phyloP scores from a whole-genome alignment of 2,113 vertebrate species.

The Ahaetulla prasina region DNA sequence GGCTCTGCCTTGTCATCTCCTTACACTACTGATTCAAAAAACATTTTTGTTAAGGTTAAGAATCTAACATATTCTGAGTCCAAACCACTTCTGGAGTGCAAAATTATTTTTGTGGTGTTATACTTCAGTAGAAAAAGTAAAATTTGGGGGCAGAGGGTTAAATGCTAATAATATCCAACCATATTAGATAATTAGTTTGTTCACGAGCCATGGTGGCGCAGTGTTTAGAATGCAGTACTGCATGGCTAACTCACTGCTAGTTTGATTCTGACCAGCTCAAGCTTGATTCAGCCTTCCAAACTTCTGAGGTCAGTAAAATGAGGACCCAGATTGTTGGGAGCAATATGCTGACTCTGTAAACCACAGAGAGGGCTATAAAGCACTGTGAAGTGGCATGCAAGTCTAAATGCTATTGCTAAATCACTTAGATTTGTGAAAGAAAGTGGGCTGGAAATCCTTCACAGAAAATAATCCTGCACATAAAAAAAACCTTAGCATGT shows the following conservation, averaged over 20 bases:
- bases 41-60: neutral
- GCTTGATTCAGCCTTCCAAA: no score
- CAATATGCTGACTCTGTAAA: no score
- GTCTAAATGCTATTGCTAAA: neutral
- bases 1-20: neutral
- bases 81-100: neutral
- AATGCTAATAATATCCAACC: neutral
- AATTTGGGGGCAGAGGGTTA: neutral
- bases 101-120: neutral
- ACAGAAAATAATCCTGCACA: neutral
- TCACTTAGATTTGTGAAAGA: neutral
- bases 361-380: no score
- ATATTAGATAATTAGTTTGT: neutral
- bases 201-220: no score
- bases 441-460: neutral
- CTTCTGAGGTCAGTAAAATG: no score
- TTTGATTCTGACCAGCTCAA: no score
- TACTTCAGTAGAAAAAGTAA: neutral
- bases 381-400: no score
- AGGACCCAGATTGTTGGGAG: no score
- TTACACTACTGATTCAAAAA: neutral
- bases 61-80: neutral
- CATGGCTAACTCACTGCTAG: no score
- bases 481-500: neutral
- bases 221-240: no score